Conservation (phyloP, 2,888 invertebrate species). For the Epirrita christyi region DNA sequence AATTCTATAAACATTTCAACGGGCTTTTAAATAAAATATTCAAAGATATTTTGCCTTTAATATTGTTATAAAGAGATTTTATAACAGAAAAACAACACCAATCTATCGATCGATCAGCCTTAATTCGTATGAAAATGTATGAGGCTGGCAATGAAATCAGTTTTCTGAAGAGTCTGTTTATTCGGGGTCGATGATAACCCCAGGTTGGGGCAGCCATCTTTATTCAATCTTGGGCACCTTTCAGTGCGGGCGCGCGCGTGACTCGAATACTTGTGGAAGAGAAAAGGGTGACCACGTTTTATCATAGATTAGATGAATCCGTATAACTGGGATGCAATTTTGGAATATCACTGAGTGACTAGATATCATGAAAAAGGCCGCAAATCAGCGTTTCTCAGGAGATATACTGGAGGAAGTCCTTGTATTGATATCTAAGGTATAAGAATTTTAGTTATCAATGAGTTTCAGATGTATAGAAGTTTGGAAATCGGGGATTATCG, state of each 20-base stretch:
- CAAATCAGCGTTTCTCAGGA: no score
- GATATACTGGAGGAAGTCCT: no score
- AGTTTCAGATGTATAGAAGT: no score
- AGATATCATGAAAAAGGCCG: no score
- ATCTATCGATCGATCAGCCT: not conserved
- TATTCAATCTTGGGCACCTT: constrained; percentile 73
- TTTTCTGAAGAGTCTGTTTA: constrained; percentile 44
- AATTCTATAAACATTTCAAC: no score
- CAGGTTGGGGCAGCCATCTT: constrained; percentile 56
- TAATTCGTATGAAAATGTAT: constrained; percentile 40
- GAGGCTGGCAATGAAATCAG: constrained; percentile 50
- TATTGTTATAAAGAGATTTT: not conserved
- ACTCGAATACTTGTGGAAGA: constrained; percentile 46
- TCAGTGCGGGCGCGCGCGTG: constrained; percentile 63
- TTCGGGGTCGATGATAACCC: constrained; percentile 39
- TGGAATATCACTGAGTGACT: no score
- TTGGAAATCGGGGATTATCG: no score
- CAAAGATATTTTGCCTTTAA: no score
- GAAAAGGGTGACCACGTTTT: constrained; percentile 31
- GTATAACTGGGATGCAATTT: no score
- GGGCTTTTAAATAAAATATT: no score
- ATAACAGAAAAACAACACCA: not conserved
- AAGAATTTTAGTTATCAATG: no score
- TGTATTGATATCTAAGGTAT: no score
- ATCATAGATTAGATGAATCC: not conserved